A percentile compares a stretch with the other conserved stretches of the same genome.
Evolutionary conservation across 2,888 invertebrate genomes (phyloP).

Genomic region (Isoperla grammatica): DNA sequence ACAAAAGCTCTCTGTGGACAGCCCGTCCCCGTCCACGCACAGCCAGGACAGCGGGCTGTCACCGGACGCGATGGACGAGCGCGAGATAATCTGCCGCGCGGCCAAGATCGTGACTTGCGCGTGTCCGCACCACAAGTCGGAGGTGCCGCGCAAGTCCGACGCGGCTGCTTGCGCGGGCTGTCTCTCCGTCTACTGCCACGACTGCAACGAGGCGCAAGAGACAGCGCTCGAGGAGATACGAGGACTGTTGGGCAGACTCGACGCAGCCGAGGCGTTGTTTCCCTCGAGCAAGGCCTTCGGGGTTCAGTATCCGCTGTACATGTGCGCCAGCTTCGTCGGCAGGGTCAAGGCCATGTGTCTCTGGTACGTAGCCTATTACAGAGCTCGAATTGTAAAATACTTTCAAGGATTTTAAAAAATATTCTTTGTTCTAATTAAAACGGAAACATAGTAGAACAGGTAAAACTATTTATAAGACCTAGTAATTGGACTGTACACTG

Average conservation of each 20-base stretch:
- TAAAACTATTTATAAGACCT: no score
- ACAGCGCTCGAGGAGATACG: slow-evolving; percentile 68
- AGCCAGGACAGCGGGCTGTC: neutral
- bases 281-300: slow-evolving; percentile 79
- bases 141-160: neutral
- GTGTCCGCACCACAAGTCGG: neutral
- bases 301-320: slow-evolving; percentile 62
- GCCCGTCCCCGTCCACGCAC: neutral
- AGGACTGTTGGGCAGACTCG: slow-evolving; percentile 63
- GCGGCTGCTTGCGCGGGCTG: slow-evolving; percentile 55
- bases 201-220: slow-evolving; percentile 66
- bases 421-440: no score
- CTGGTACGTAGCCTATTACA: no score
- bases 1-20: no score
- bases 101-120: neutral
- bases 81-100: neutral
- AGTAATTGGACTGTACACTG: no score
- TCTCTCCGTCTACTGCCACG: slow-evolving; percentile 63
- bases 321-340: slow-evolving; percentile 57
- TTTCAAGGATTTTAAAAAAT: no score
- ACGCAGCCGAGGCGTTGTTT: slow-evolving; percentile 73
- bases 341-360: slow-evolving; percentile 77
- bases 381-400: no score
- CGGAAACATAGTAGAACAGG: no score
- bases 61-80: neutral